Evolutionary conservation across 92 coral and sea anemone species (phyloP).

Genomic region (Porites divaricata): DNA sequence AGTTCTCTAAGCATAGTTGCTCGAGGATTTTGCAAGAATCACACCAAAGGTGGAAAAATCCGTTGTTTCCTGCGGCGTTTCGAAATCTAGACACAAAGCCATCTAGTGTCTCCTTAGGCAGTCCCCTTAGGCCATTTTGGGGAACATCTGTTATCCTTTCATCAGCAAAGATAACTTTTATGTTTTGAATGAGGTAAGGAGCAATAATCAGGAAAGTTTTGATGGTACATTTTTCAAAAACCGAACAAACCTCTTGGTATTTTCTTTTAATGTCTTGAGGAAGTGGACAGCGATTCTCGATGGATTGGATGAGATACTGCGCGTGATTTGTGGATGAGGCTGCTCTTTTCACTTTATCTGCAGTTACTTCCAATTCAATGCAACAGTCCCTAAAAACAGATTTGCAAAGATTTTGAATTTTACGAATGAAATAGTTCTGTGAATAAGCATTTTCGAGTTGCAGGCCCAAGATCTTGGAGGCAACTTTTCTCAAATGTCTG

Average conservation of each 20-base stretch:
- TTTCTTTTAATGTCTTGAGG: background rate
- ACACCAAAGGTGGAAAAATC: background rate
- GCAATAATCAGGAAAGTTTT: background rate
- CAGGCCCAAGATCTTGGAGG: background rate
- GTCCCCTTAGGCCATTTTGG: slow-evolving; percentile 13
- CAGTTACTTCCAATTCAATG: too few relatives aligned
- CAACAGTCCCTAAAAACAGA: too few relatives aligned
- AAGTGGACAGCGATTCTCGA: too few relatives aligned
- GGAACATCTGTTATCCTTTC: background rate
- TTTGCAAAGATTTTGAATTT: too few relatives aligned
- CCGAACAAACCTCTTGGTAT: background rate
- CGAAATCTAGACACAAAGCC: background rate
- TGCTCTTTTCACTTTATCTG: too few relatives aligned
- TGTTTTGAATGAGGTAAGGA: background rate
- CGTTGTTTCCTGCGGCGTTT: background rate
- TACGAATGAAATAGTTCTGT: too few relatives aligned
- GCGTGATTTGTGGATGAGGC: too few relatives aligned
- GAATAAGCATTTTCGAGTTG: background rate
- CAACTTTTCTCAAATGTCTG: background rate
- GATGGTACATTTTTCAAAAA: background rate
- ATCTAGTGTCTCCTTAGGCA: background rate
- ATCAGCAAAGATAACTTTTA: background rate
- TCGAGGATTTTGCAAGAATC: slow-evolving; percentile 5
- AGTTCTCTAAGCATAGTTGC: background rate
- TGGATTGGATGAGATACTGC: too few relatives aligned